Conservation (phyloP, 2,888 invertebrate species). For the Resseliella maxima region DNA sequence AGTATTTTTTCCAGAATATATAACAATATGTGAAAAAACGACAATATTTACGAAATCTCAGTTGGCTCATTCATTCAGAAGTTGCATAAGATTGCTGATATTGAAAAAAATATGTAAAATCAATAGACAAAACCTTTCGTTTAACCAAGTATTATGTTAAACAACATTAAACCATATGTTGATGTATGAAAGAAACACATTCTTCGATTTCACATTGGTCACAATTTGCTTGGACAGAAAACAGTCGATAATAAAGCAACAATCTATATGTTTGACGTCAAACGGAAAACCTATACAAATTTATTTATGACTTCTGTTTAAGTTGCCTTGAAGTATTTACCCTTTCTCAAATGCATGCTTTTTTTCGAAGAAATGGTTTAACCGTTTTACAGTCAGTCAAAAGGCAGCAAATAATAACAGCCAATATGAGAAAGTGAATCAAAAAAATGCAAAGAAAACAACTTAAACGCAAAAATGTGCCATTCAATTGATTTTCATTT, state of each 20-base stretch:
- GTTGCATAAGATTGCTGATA: background rate
- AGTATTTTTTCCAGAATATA: background rate
- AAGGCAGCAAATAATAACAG: background rate
- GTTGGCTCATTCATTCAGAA: background rate
- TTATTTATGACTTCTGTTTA: conserved; percentile 51
- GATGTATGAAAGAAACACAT: background rate
- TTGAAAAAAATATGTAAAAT: conserved; percentile 33
- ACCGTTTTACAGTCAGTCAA: conserved; percentile 31
- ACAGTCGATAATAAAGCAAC: background rate
- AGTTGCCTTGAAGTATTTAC: conserved; percentile 16
- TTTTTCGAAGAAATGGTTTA: conserved; percentile 19
- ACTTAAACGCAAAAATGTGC: too few species aligned
- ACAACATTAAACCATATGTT: background rate
- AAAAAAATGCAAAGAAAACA: too few species aligned
- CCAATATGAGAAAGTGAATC: background rate
- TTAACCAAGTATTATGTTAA: background rate
- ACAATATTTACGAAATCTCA: conserved; percentile 27
- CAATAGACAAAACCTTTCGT: background rate
- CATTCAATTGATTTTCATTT: too few species aligned
- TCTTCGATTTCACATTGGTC: background rate
- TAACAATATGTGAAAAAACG: background rate
- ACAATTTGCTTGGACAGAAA: background rate
- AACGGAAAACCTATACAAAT: background rate
- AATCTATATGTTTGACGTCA: background rate
- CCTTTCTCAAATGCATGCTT: conserved; percentile 18